These are phyloP conservation scores for Cerastoderma edule DNA, from an alignment of 2,888 invertebrate genomes.

Conservation along the genomic window DNA sequence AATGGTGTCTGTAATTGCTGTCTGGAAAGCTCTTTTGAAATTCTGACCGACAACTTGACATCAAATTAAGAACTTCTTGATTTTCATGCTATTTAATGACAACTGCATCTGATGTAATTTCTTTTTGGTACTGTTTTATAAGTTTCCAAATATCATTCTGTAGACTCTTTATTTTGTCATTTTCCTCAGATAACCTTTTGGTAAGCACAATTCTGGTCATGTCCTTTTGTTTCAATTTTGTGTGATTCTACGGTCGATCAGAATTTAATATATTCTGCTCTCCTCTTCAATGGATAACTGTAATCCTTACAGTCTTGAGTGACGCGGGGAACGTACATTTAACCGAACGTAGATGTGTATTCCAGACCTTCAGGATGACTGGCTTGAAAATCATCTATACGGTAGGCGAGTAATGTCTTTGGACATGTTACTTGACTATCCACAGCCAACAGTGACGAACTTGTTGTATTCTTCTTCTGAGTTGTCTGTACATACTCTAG, in stretches of 20 bases:
- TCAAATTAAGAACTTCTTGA: constrained; percentile 12
- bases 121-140: constrained; percentile 3
- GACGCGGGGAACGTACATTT: constrained; percentile 16
- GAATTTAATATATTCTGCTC: not conserved
- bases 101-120: not conserved
- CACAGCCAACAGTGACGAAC: constrained; percentile 7
- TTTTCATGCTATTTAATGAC: not conserved
- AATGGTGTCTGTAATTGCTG: not conserved
- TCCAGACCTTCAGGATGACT: not conserved
- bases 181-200: constrained; percentile 25
- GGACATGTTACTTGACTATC: not conserved
- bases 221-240: constrained; percentile 14
- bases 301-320: constrained; percentile 4
- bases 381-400: constrained; percentile 33
- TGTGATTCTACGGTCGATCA: not conserved
- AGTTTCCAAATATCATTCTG: constrained; percentile 7
- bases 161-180: constrained; percentile 21
- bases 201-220: constrained; percentile 3
- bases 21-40: not conserved
- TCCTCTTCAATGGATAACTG: not conserved
- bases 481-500: constrained; percentile 33
- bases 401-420: constrained; percentile 14
- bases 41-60: constrained; percentile 3
- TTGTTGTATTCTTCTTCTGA: constrained; percentile 21
- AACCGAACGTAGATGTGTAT: constrained; percentile 21